A percentile compares a stretch with the other conserved stretches of the same genome.
phyloP scores from a whole-genome alignment of 2,888 invertebrate species.

The Pseudoips prasinana region DNA sequence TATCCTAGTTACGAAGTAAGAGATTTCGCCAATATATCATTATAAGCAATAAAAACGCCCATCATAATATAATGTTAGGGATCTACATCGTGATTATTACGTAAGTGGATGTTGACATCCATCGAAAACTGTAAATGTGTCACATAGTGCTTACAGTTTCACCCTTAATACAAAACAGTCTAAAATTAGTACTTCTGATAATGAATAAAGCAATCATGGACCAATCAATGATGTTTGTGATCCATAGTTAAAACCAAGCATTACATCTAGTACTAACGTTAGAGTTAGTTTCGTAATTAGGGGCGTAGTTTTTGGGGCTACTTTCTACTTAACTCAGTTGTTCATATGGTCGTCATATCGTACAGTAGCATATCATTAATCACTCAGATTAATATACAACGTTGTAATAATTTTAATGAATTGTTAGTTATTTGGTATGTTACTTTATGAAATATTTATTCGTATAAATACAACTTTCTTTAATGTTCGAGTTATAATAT shows the following conservation, averaged over 20 bases:
- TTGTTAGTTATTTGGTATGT: not conserved
- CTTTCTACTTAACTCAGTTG: too few relatives aligned
- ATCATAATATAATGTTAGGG: conserved; percentile 34
- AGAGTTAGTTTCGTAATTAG: too few relatives aligned
- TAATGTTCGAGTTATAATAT: too few relatives aligned
- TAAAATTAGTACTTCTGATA: too few relatives aligned
- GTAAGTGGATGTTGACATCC: conserved; percentile 31
- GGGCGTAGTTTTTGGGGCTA: too few relatives aligned
- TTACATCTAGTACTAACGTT: too few relatives aligned
- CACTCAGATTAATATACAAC: not conserved
- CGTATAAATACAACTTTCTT: too few relatives aligned
- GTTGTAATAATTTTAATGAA: conserved; percentile 1
- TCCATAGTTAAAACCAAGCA: too few relatives aligned
- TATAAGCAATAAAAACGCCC: conserved; percentile 67
- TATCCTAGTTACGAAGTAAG: conserved; percentile 58
- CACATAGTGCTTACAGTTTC: conserved; percentile 39
- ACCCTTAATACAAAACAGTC: too few relatives aligned
- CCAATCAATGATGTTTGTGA: too few relatives aligned
- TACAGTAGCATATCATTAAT: conserved; percentile 20
- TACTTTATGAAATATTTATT: too few relatives aligned
- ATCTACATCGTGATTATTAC: conserved; percentile 36
- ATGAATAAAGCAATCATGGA: too few relatives aligned
- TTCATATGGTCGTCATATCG: conserved; percentile 17
- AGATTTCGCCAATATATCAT: conserved; percentile 65
- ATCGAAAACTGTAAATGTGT: conserved; percentile 24